Conservation (phyloP, 2,113 vertebrate genomes). For the Bubo blakistoni region DNA sequence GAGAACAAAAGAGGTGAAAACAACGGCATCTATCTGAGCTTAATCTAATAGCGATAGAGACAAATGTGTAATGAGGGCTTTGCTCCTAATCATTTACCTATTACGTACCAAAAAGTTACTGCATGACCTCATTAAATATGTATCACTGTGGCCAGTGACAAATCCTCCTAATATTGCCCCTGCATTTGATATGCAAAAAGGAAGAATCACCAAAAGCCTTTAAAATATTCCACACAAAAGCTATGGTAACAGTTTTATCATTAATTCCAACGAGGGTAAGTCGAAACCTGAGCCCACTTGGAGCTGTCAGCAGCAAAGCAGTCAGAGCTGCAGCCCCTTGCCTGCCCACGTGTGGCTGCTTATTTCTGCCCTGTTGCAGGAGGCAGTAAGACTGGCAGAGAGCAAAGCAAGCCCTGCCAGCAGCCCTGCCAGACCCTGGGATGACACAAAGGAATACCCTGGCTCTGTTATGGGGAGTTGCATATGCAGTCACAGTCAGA, state of each 20-base stretch:
- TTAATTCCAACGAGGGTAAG: neutral
- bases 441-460: neutral
- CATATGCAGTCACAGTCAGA: rapidly evolving
- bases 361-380: neutral
- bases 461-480: rapidly evolving
- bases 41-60: neutral
- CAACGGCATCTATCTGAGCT: neutral
- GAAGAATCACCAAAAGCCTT: neutral
- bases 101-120: neutral
- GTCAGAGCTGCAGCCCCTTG: neutral
- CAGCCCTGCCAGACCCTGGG: neutral
- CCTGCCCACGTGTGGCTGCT: neutral
- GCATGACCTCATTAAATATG: neutral
- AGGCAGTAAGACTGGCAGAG: neutral
- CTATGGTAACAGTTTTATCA: neutral
- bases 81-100: slow-evolving; percentile 62
- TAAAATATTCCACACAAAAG: neutral
- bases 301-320: neutral
- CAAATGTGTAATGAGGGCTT: slow-evolving; percentile 43
- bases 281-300: neutral
- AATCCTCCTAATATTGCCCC: neutral
- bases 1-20: neutral
- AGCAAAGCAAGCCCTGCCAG: neutral
- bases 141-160: neutral
- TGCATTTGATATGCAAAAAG: neutral